phyloP scores from a whole-genome alignment of 2,797 vertebrate genomes.

The Microctenopoma stevenorrisi region DNA sequence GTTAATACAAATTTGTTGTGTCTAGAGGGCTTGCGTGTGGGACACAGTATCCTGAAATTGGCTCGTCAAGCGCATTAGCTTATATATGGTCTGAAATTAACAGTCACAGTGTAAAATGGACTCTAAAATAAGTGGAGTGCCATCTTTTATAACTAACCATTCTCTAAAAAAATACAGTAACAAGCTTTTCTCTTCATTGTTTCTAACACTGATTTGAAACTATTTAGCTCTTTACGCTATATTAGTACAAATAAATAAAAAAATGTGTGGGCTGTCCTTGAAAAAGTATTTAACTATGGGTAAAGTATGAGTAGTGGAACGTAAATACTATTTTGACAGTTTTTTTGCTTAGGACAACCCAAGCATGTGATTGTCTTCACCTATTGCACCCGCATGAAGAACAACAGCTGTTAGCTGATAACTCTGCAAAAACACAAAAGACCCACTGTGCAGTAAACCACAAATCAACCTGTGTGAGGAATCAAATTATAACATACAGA shows the following conservation, averaged over 20 bases:
- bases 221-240: constrained; percentile 38
- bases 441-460: constrained; percentile 44
- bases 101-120: constrained; percentile 67
- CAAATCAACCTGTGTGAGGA: constrained; percentile 31
- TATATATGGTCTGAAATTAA: constrained; percentile 71
- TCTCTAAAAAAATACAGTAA: constrained; percentile 82
- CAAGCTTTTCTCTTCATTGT: constrained; percentile 64
- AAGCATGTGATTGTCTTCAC: constrained; percentile 77
- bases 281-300: constrained; percentile 54
- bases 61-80: constrained; percentile 70
- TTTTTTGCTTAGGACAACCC: constrained; percentile 61
- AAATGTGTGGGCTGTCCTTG: constrained; percentile 65
- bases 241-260: constrained; percentile 61
- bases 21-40: constrained; percentile 65
- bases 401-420: constrained; percentile 36
- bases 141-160: constrained; percentile 57
- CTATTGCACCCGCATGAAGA: constrained; percentile 67
- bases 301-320: constrained; percentile 18
- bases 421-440: constrained; percentile 35
- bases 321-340: background rate
- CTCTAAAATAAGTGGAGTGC: constrained; percentile 58
- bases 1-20: constrained; percentile 58
- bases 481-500: constrained; percentile 55
- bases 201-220: constrained; percentile 43
- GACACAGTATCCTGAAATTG: constrained; percentile 69